These are phyloP conservation scores for Phortica okadai DNA, from an alignment of 2,888 invertebrate species.

Conservation along the genomic window DNA sequence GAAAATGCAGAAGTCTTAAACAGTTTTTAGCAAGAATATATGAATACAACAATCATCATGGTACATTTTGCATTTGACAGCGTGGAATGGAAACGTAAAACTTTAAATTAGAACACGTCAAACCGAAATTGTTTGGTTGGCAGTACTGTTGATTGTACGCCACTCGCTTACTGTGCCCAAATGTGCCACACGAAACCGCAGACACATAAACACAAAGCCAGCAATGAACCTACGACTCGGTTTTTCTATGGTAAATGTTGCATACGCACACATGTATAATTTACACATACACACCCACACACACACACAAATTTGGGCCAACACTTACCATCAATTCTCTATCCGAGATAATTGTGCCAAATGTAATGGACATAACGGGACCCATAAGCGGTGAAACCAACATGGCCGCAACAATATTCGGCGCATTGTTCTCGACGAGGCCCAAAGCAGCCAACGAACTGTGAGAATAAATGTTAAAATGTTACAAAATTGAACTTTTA, in stretches of 20 bases:
- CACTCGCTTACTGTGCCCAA: neutral
- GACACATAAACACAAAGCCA: constrained; percentile 5
- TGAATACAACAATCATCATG: too few species aligned
- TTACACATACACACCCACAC: neutral
- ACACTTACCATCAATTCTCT: constrained; percentile 78
- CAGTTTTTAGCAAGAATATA: too few species aligned
- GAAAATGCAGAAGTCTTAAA: too few species aligned
- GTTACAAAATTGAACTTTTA: neutral
- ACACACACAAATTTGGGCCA: neutral
- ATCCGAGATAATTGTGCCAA: constrained; percentile 88
- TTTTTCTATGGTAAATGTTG: neutral
- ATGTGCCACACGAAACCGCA: constrained; percentile 25
- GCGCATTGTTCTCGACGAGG: constrained; percentile 88
- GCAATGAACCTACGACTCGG: neutral
- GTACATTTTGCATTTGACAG: too few species aligned
- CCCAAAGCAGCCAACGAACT: constrained; percentile 91
- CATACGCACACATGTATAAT: neutral
- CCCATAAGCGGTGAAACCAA: constrained; percentile 88
- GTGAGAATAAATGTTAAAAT: constrained; percentile 40
- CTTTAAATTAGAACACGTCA: neutral
- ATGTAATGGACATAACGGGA: constrained; percentile 91
- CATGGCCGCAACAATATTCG: constrained; percentile 88
- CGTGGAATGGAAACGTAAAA: neutral
- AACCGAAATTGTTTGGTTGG: neutral
- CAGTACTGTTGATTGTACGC: neutral